Base-by-base conservation (phyloP, 1,140 invertebrate species). In the Heliconius congener region DNA sequence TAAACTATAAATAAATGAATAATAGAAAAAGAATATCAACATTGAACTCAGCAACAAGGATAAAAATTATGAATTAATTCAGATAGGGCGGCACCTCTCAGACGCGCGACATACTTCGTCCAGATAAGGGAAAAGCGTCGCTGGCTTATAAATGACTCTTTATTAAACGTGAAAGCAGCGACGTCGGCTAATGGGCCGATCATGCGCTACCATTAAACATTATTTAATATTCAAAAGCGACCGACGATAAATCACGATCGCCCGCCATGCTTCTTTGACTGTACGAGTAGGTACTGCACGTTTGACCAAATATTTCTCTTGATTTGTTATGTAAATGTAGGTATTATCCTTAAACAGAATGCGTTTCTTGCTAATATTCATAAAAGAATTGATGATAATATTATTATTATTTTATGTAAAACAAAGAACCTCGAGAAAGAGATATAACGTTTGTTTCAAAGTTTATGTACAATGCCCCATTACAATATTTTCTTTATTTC, bases 171-270 rank as follows among this genome's bases (percentile, higher is more conserved):
- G 92, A 94, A 93, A 94, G 93, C 90, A 94, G 86, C 88, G 91
- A 91, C 89, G 90, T 86, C 90, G 91, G 91, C 92, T 93, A 94
- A 94, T 94, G 93, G 93, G 91, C 90, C 91, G 92, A 93, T 94
- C 93, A 94, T 94, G 93, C 91, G 93, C 92, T 94, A 92, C 93
- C 93, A 94, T 94, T 94, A 94, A 93, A 93, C 90, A 93, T 94
- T 94, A 94, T 94, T 94, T 93, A 94, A 94, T 94, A 94, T 94
- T 94, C 93, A 94, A 94, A 94, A 94, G 91, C 91, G 84, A 83
- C 91, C 93, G 88, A 86, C 90, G 86, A 94, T 94, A 93, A 94
- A 94, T 94, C 93, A 94, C 90, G 91, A 90, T 89, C 86, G 85
- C 88, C 91, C 89, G 91, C 92, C 91, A 92, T 91, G 91, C 87